phyloP scores from a whole-genome alignment of 1,140 invertebrate genomes.

The Leptopilina boulardi region DNA sequence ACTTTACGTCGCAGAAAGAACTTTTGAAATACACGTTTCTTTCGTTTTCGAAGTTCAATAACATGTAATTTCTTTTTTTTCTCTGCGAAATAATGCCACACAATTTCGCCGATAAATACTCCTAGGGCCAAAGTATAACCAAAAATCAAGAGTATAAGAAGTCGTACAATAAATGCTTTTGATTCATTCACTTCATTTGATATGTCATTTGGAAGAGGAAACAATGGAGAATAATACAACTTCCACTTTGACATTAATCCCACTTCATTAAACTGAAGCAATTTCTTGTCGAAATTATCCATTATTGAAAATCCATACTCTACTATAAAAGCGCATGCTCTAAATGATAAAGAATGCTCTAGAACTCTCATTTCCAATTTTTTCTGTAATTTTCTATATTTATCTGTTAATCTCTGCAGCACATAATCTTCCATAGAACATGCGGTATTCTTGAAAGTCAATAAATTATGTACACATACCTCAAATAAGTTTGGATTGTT shows the following conservation, averaged over 20 bases:
- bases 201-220: neutral
- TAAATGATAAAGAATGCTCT: too few relatives aligned
- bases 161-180: neutral
- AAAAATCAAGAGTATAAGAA: neutral
- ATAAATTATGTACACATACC: neutral
- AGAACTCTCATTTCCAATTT: neutral
- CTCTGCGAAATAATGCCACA: too few relatives aligned
- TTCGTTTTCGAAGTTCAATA: neutral
- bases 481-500: too few relatives aligned
- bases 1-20: too few relatives aligned
- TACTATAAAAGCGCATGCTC: too few relatives aligned
- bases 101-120: too few relatives aligned
- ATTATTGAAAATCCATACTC: neutral
- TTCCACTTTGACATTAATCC: neutral
- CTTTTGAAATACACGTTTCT: too few relatives aligned
- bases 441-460: neutral
- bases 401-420: too few relatives aligned
- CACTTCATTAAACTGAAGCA: neutral
- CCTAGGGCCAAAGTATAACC: neutral
- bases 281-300: neutral
- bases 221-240: neutral
- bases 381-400: fast-evolving
- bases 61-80: too few relatives aligned
- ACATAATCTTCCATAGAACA: too few relatives aligned
- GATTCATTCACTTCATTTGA: neutral